Percentiles rank a stretch among this genome's conserved stretches.
Evolutionary conservation across 53 echinoderm and acorn worm species (phyloP).

Genomic region (Crossaster papposus): DNA sequence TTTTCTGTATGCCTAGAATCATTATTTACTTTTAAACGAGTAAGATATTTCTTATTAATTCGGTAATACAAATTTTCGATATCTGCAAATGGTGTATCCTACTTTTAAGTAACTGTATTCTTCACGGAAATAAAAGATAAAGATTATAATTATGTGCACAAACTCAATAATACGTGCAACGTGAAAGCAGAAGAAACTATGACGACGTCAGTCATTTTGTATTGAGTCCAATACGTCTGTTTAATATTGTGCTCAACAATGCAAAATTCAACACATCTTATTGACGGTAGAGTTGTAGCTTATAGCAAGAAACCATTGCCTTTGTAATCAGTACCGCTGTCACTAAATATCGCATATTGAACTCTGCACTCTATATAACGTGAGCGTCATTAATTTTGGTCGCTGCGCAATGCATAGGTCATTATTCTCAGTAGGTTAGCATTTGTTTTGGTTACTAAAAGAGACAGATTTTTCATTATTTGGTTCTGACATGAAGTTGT

Average conservation of each 20-base stretch:
- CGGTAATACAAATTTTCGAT: too few relatives aligned
- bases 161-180: background rate
- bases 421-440: background rate
- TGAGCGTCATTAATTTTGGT: constrained; percentile 1
- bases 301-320: background rate
- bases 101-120: too few relatives aligned
- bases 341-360: background rate
- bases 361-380: constrained; percentile 3
- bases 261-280: constrained; percentile 21
- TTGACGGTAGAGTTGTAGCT: background rate
- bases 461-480: constrained; percentile 42
- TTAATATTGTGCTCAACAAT: background rate
- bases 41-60: too few relatives aligned
- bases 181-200: background rate
- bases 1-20: too few relatives aligned
- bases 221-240: constrained; percentile 18
- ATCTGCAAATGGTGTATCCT: too few relatives aligned
- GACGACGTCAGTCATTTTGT: constrained; percentile 15
- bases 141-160: background rate
- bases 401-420: constrained; percentile 36
- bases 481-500: constrained; percentile 24
- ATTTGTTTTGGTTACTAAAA: constrained; percentile 17
- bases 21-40: too few relatives aligned
- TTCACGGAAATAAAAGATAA: background rate
- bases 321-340: background rate